Percentiles rank a stretch among this genome's conserved stretches.
phyloP scores from a whole-genome alignment of 2,797 vertebrate genomes.

The Brachyalestes nurse region DNA sequence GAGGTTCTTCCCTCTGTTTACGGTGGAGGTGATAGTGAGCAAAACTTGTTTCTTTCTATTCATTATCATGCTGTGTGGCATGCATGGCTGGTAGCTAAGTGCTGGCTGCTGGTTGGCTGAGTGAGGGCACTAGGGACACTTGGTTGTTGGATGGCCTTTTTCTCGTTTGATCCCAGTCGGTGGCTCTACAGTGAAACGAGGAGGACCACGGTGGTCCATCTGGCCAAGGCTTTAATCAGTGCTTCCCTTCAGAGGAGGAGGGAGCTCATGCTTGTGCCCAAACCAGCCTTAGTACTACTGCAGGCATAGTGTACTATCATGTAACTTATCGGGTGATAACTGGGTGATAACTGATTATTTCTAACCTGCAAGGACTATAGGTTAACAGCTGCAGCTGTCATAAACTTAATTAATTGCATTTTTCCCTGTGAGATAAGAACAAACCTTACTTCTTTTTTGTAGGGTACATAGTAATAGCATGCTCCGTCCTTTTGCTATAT shows the following conservation, averaged over 20 bases:
- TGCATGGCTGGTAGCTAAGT: conserved; percentile 39
- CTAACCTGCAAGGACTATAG: neutral
- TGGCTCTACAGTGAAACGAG: conserved; percentile 73
- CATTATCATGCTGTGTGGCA: conserved; percentile 44
- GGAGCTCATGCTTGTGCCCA: conserved; percentile 53
- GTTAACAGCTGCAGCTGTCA: neutral
- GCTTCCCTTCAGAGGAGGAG: conserved; percentile 51
- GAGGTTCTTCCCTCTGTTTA: neutral
- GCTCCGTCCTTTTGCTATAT: conserved; percentile 1
- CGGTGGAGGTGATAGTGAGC: conserved; percentile 10
- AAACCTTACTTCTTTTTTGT: conserved; percentile 16
- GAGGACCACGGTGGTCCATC: conserved; percentile 81
- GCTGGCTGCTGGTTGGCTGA: conserved; percentile 31
- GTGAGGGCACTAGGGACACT: conserved; percentile 54
- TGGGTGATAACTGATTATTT: neutral
- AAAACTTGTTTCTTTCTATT: conserved; percentile 25
- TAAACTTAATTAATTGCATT: neutral
- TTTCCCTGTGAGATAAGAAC: neutral
- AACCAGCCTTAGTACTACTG: conserved; percentile 15
- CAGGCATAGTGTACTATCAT: neutral
- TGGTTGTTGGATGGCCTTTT: conserved; percentile 66
- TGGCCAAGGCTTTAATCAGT: conserved; percentile 78
- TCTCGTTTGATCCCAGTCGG: conserved; percentile 80
- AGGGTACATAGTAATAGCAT: conserved; percentile 27
- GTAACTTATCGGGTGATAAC: neutral